phyloP scores from a whole-genome alignment of 2,888 invertebrate species.

The Monoplex corrugatus region DNA sequence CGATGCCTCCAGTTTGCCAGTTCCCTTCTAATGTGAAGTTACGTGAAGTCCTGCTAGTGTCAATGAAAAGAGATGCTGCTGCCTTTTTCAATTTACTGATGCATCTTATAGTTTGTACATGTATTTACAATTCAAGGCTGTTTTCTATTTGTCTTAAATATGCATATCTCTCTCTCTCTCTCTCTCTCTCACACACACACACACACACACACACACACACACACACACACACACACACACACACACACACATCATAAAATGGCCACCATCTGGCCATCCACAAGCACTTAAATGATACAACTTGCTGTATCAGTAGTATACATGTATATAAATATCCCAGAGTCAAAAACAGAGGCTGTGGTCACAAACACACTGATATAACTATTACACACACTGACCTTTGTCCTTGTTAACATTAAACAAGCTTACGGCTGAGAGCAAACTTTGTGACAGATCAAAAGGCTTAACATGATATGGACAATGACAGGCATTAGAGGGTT shows the following conservation, averaged over 20 bases:
- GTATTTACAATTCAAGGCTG: background rate
- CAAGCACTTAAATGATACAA: background rate
- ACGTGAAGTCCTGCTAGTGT: background rate
- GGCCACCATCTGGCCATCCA: too few relatives aligned
- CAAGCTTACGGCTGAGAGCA: too few relatives aligned
- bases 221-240: background rate
- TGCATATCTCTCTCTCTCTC: too few relatives aligned
- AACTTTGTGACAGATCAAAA: too few relatives aligned
- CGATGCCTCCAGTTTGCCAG: too few relatives aligned
- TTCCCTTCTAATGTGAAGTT: background rate
- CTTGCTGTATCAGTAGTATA: background rate
- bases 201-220: background rate
- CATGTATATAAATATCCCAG: constrained; percentile 14
- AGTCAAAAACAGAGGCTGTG: background rate
- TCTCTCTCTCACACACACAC: background rate
- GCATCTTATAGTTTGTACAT: background rate
- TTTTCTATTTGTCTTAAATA: too few relatives aligned
- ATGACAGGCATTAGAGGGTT: too few relatives aligned
- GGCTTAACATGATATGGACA: too few relatives aligned
- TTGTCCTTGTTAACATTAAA: too few relatives aligned
- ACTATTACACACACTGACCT: too few relatives aligned
- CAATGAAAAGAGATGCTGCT: constrained; percentile 6
- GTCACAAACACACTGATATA: too few relatives aligned
- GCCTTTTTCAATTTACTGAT: background rate
- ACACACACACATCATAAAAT: background rate